Conservation (phyloP, 92 coral and sea anemone species). For the Bergia sp. region DNA sequence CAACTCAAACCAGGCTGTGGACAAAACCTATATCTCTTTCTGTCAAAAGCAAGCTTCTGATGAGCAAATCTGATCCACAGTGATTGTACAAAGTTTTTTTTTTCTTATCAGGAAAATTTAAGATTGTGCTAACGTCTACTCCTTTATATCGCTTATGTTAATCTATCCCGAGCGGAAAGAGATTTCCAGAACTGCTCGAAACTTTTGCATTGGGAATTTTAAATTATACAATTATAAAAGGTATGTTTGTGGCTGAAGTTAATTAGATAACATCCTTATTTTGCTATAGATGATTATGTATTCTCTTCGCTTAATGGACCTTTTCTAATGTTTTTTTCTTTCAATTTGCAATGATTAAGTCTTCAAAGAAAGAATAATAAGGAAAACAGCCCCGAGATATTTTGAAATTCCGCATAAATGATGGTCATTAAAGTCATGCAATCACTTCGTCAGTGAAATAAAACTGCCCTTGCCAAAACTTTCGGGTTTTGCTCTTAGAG, state of each 20-base stretch:
- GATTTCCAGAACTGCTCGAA: not conserved
- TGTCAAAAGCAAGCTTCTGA: no score
- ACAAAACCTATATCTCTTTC: no score
- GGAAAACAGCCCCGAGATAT: conserved; percentile 5
- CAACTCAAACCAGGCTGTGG: not conserved
- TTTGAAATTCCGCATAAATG: conserved; percentile 5
- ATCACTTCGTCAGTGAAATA: not conserved
- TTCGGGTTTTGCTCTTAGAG: not conserved
- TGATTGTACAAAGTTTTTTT: no score
- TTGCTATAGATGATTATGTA: not conserved
- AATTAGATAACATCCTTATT: not conserved
- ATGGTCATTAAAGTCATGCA: not conserved
- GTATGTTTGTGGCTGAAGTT: not conserved
- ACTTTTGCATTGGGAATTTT: not conserved
- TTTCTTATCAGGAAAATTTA: no score
- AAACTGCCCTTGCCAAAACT: not conserved
- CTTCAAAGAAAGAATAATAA: conserved; percentile 13
- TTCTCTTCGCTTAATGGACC: not conserved
- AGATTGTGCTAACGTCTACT: no score
- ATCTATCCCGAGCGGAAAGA: not conserved
- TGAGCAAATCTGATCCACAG: no score
- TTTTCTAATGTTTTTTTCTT: not conserved
- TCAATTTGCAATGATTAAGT: not conserved
- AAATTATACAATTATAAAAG: not conserved
- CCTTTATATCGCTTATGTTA: not conserved